Base-by-base conservation (phyloP, 2,797 vertebrate species). In the Otolemur crassicaudatus region DNA sequence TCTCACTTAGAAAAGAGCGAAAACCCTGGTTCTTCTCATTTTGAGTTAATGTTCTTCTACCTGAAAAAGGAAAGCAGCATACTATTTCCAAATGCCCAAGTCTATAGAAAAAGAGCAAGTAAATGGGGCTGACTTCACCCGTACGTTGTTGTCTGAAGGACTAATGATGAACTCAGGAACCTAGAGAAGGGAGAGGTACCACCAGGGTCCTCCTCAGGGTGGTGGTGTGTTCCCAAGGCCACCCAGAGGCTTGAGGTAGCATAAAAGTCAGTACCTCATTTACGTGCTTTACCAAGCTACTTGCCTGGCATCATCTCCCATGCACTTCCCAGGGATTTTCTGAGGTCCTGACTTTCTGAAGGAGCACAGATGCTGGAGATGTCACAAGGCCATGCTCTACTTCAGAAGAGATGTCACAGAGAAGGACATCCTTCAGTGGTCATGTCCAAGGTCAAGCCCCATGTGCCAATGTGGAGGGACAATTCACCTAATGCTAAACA, bases 391-490 rank as follows among this genome's bases (percentile, higher is more conserved):
- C 65, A 79, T 37, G 20, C 31, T 91, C 5, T 87, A 90, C 46
- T 83, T 94, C 95, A 94, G 46, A 70, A 92, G n/a, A 94, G 67
- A 80, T 89, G 92, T 96, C 92, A 95, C 77, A 97, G 91, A 95
- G 70, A 58, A 87, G 65, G 65, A 91, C 13, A 81, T 23, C 53
- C 92, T 46, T 88, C 34, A 72, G 19, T 34, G 37, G 17, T 96
- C 82, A 67, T 8, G 40, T 56, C 65, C 29, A 95, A 65, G 40
- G 53, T 75, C 77, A 86, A 40, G 22, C 3, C 46, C 80, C 31
- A 3, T 69, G 61, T 87, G 49, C 69, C 40, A 20, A 27, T 2
- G 11, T 46, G 40, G 70, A 91, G 23, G 65, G 40, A 82, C 40
- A 89, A 20, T 40, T 89, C 27, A 81, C 60, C 46, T 76, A 87